Conservation (phyloP, 2,888 invertebrate genomes). For the Leptura quadrifasciata region DNA sequence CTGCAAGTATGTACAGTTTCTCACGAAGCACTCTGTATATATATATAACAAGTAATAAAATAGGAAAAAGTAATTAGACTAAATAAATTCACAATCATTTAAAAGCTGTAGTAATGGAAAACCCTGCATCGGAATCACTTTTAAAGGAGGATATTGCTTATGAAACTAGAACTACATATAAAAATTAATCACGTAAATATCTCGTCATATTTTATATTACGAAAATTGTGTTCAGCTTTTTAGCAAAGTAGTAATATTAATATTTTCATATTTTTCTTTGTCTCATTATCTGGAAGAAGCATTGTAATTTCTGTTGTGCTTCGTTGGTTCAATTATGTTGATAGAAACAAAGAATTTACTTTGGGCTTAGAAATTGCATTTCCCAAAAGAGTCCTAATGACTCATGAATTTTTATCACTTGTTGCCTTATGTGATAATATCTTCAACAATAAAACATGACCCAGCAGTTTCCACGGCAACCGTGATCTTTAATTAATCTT, state of each 20-base stretch:
- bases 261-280: constrained; percentile 13
- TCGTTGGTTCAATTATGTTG: constrained; percentile 19
- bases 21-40: too few species aligned
- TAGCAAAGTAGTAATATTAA: constrained; percentile 12
- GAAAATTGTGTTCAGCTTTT: not conserved
- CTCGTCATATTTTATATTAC: constrained; percentile 4
- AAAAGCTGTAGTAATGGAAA: too few species aligned
- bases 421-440: constrained; percentile 30
- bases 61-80: too few species aligned
- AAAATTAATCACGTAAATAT: not conserved
- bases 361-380: constrained; percentile 27
- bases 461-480: constrained; percentile 15
- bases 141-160: too few species aligned
- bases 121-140: too few species aligned
- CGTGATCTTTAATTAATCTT: constrained; percentile 40
- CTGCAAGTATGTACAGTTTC: too few species aligned
- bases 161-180: too few species aligned
- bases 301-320: constrained; percentile 11
- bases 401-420: constrained; percentile 35
- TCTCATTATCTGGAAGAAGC: constrained; percentile 12
- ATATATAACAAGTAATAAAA: too few species aligned
- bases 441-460: constrained; percentile 27
- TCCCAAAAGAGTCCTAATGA: constrained; percentile 22
- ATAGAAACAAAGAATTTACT: constrained; percentile 27
- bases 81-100: too few species aligned